Evolutionary conservation across 1,140 invertebrate genomes (phyloP), one percentile per base, ranked within the genome.

Genomic region (Drosophila tsacasi): DNA sequence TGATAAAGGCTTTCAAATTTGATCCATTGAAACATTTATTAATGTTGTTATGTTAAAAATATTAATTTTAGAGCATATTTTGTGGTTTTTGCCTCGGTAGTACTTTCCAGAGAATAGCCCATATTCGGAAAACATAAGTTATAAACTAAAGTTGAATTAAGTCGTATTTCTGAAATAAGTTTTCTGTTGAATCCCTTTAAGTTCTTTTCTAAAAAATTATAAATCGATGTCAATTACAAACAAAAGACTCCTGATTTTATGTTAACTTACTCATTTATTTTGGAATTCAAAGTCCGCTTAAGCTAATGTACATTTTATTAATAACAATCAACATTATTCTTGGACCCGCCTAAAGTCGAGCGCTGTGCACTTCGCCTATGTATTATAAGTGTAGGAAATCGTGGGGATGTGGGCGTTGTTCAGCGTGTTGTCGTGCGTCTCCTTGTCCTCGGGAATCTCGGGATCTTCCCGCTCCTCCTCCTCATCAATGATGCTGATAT

Each of bases 401-500:
- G 54, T 86, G 0, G 76, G 80, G 5, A 89, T 74, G 17, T 89
- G 84, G 59, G 89, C 83, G 68, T 92, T 92, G 47, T 65, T 87
- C 12, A 92, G 91, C 30, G 91, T 92, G 55, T 92, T 92, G 59
- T 91, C 83, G 25, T 76, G 76, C 21, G 91, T 91, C 55, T 91
- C 71, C 61, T 92, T 93, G 60, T 93, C 91, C 17, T 78, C 68
- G 9, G 92, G 89, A 23, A 84, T 52, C 60, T 95, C 94, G 8
- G 95, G 94, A 76, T 95, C 94, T 42, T 95, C 94, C 25, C 94
- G 92, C 78, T 95, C 94, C 65, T 96, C 95, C 75, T 96, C 95
- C 79, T 96, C 95, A 87, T 97, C 96, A 89, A 97, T 96, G 81
- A 97, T 97, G 49, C 96, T 96, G 35, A 97, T 97, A 85, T 97